These are phyloP conservation scores for Tachysurus fulvidraco DNA, from an alignment of 2,113 vertebrate genomes.

Conservation along the genomic window DNA sequence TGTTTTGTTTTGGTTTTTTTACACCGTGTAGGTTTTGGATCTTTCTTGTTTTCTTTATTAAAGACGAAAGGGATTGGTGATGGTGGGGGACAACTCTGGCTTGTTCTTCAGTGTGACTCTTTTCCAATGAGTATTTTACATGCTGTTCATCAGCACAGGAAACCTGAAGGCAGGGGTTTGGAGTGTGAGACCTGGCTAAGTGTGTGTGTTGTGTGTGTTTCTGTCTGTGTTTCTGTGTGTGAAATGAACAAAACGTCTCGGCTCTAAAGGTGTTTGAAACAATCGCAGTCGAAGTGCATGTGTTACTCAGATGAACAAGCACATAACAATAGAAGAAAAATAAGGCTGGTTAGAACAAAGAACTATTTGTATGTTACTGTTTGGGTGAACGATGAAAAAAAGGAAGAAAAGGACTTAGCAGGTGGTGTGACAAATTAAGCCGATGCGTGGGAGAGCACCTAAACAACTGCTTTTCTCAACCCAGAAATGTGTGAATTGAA, in stretches of 20 bases:
- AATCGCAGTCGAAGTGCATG: background rate
- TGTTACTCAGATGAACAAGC: constrained; percentile 9
- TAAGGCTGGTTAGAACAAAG: background rate
- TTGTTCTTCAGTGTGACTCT: constrained; percentile 39
- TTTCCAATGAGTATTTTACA: constrained; percentile 41
- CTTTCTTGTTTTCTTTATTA: constrained; percentile 58
- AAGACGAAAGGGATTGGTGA: background rate
- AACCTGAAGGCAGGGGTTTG: constrained; percentile 5
- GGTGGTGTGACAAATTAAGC: constrained; percentile 33
- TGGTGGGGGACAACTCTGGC: constrained; percentile 18
- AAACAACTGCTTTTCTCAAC: constrained; percentile 22
- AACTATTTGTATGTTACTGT: background rate
- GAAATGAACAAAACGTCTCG: background rate
- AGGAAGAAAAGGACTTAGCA: constrained; percentile 6
- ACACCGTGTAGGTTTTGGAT: constrained; percentile 32
- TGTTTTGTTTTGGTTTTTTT: constrained; percentile 13
- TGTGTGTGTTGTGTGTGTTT: constrained; percentile 14
- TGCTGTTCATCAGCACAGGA: constrained; percentile 38
- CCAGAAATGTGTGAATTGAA: constrained; percentile 28
- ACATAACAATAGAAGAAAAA: background rate
- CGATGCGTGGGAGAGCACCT: constrained; percentile 28
- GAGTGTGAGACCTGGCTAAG: background rate
- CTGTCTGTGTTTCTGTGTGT: background rate
- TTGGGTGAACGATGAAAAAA: background rate
- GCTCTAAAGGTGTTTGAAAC: background rate